phyloP scores from a whole-genome alignment of 2,113 vertebrate species.

The Sterna hirundo region DNA sequence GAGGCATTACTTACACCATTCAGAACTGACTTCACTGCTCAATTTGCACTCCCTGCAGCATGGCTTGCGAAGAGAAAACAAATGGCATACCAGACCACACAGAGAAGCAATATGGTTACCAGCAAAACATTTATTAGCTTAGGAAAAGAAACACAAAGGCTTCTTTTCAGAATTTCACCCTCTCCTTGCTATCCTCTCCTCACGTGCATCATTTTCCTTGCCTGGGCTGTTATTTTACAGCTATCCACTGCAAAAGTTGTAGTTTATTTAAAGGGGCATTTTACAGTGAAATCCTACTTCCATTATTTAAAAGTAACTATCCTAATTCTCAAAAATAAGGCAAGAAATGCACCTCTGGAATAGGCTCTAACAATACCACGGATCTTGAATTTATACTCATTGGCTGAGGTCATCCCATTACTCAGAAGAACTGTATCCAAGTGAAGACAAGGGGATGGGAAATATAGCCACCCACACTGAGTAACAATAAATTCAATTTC shows the following conservation, averaged over 20 bases:
- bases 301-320: background rate
- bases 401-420: slow-evolving; percentile 40
- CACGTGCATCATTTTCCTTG: background rate
- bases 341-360: background rate
- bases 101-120: slow-evolving; percentile 47
- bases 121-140: slow-evolving; percentile 37
- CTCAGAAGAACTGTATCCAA: background rate
- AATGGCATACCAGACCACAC: slow-evolving; percentile 48
- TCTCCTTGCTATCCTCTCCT: background rate
- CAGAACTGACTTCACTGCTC: slow-evolving; percentile 10
- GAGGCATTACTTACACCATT: slow-evolving; percentile 29
- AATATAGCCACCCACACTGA: slow-evolving; percentile 27
- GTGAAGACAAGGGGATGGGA: slow-evolving; percentile 18
- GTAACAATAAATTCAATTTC: background rate
- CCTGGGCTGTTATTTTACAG: background rate
- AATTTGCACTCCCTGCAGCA: slow-evolving; percentile 36
- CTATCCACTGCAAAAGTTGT: background rate
- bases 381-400: background rate
- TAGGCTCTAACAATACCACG: background rate
- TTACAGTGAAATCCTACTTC: background rate
- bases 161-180: slow-evolving; percentile 15
- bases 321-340: background rate
- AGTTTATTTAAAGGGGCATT: background rate
- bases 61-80: slow-evolving; percentile 29
- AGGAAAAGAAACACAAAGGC: slow-evolving; percentile 19